Conservation (phyloP, 1,140 invertebrate species). For the Tetragonula clypearis region DNA sequence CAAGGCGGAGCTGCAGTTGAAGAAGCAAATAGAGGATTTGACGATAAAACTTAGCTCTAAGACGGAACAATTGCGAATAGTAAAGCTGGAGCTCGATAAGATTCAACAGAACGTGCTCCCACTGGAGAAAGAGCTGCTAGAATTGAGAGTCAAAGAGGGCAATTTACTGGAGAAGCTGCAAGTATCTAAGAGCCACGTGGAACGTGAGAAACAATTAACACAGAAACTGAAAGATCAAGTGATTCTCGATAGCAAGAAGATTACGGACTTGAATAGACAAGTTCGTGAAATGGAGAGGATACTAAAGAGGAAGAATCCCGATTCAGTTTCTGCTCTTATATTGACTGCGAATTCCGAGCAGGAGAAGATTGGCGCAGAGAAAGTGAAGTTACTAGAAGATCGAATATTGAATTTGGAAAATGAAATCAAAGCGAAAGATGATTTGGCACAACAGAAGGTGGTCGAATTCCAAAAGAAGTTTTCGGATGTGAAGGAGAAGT, state of each 20-base stretch:
- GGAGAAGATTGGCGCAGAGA: conserved; percentile 78
- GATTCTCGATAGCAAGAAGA: conserved; percentile 86
- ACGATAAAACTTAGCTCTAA: conserved; percentile 77
- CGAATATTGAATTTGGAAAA: conserved; percentile 86
- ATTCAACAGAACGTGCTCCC: conserved; percentile 74
- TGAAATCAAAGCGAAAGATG: conserved; percentile 86
- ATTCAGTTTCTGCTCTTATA: conserved; percentile 89
- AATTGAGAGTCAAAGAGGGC: conserved; percentile 72
- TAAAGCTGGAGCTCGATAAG: conserved; percentile 74
- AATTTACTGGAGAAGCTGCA: conserved; percentile 78
- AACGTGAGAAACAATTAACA: conserved; percentile 83
- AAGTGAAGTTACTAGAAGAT: conserved; percentile 85
- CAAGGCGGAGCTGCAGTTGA: conserved; percentile 71
- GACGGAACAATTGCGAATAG: conserved; percentile 74
- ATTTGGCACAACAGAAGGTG: conserved; percentile 86
- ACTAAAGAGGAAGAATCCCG: conserved; percentile 88
- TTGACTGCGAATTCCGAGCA: conserved; percentile 84
- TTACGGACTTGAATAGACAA: conserved; percentile 89
- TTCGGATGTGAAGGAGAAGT: conserved; percentile 88
- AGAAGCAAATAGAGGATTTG: conserved; percentile 77
- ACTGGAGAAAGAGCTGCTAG: conserved; percentile 77
- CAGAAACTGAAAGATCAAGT: conserved; percentile 85
- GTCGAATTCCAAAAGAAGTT: conserved; percentile 88
- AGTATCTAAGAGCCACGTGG: conserved; percentile 79
- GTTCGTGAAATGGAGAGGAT: conserved; percentile 91